Evolutionary conservation across 2,888 invertebrate genomes (phyloP).

Genomic region (Rutpela maculata): DNA sequence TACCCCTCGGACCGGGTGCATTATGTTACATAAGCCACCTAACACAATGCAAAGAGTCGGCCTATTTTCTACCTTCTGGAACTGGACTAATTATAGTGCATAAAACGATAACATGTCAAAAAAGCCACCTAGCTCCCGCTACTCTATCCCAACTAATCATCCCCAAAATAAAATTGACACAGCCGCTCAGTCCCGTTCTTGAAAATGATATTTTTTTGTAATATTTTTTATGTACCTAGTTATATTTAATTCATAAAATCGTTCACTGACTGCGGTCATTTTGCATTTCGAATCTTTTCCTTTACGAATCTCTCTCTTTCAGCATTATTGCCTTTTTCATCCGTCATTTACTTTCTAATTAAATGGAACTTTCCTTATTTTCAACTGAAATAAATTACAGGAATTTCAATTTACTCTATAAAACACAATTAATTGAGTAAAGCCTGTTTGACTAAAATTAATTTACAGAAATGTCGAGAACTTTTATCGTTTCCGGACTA

Average conservation of each 20-base stretch:
- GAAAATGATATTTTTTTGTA: too few species aligned
- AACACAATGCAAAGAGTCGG: too few species aligned
- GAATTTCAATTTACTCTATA: background rate
- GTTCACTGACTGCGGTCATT: background rate
- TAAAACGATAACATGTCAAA: too few species aligned
- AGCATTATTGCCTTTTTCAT: background rate
- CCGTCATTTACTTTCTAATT: background rate
- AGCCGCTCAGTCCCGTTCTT: too few species aligned
- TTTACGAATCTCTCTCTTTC: background rate
- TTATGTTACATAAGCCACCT: too few species aligned
- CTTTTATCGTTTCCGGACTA: background rate
- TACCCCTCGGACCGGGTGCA: too few species aligned
- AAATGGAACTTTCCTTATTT: slow-evolving; percentile 1
- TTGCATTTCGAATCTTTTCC: background rate
- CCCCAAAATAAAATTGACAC: too few species aligned
- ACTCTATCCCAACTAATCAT: too few species aligned
- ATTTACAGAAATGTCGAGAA: background rate
- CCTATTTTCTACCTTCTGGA: too few species aligned
- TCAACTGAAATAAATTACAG: background rate
- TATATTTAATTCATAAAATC: background rate
- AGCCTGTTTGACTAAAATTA: background rate
- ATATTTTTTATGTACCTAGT: background rate
- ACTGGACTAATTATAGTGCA: too few species aligned
- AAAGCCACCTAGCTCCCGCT: too few species aligned
- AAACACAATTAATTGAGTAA: background rate